Conservation (phyloP, 2,113 vertebrate genomes). For the Corythornis madagascariensis region DNA sequence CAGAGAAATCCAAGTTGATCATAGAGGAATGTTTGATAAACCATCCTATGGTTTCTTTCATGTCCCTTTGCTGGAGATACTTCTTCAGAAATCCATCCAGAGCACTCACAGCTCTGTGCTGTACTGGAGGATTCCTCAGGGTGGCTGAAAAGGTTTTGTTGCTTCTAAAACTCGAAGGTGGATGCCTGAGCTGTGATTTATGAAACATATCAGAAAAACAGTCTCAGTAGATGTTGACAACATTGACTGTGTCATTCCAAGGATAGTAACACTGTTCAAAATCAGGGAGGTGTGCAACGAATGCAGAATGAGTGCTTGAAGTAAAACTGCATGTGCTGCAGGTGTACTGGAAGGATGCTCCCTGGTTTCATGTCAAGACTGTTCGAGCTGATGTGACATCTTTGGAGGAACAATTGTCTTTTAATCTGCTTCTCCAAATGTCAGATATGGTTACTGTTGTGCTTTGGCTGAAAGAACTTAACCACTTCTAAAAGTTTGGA, state of each 20-base stretch:
- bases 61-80: rapidly evolving
- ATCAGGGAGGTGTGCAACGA: not conserved
- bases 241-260: not conserved
- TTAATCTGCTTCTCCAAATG: not conserved
- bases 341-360: not conserved
- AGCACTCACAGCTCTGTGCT: rapidly evolving
- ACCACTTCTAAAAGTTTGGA: not conserved
- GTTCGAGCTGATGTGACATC: not conserved
- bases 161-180: not conserved
- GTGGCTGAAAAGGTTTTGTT: not conserved
- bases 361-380: not conserved
- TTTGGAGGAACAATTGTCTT: not conserved
- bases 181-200: not conserved
- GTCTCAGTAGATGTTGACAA: not conserved
- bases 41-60: not conserved
- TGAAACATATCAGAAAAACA: not conserved
- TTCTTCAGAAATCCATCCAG: not conserved
- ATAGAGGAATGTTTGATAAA: not conserved
- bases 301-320: not conserved
- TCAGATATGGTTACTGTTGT: not conserved
- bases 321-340: not conserved
- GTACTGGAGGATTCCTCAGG: not conserved
- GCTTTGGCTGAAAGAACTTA: not conserved
- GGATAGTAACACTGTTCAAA: not conserved
- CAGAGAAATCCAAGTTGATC: not conserved